phyloP scores from a whole-genome alignment of 2,113 vertebrate genomes.

The Macquaria australasica region DNA sequence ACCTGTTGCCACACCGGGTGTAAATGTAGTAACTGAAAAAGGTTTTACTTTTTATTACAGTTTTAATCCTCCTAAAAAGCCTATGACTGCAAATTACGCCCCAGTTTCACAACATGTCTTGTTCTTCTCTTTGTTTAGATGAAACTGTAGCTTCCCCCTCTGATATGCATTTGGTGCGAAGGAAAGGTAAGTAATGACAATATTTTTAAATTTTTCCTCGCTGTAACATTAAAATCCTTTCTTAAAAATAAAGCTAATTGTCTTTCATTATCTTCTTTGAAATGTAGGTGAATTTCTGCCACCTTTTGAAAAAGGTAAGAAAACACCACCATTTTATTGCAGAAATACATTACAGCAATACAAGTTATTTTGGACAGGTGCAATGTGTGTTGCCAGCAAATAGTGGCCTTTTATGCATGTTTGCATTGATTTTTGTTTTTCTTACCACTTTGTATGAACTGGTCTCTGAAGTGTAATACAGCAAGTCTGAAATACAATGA shows the following conservation, averaged over 20 bases:
- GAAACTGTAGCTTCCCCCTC: constrained; percentile 58
- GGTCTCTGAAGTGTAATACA: not conserved
- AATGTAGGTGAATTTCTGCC: constrained; percentile 83
- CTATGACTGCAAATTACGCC: not conserved
- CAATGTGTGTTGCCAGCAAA: constrained; percentile 19
- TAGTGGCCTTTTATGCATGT: constrained; percentile 48
- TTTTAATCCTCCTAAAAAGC: not conserved
- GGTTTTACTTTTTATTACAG: constrained; percentile 48
- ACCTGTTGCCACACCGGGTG: constrained; percentile 41
- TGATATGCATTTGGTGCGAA: constrained; percentile 70
- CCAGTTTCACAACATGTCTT: not conserved
- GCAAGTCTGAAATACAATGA: not conserved
- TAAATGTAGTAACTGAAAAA: constrained; percentile 70
- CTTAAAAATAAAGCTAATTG: not conserved
- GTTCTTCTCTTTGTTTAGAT: constrained; percentile 50
- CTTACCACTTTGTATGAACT: not conserved
- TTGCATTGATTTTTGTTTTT: constrained; percentile 15
- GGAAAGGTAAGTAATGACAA: constrained; percentile 76
- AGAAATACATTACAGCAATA: not conserved
- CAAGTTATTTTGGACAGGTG: not conserved
- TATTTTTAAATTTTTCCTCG: not conserved
- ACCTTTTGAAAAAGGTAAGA: constrained; percentile 82
- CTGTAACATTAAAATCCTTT: rapidly evolving
- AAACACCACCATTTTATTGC: not conserved
- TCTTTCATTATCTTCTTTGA: constrained; percentile 4